These are phyloP conservation scores for Cebidichthys violaceus DNA, from an alignment of 2,113 vertebrate species.

Conservation along the genomic window DNA sequence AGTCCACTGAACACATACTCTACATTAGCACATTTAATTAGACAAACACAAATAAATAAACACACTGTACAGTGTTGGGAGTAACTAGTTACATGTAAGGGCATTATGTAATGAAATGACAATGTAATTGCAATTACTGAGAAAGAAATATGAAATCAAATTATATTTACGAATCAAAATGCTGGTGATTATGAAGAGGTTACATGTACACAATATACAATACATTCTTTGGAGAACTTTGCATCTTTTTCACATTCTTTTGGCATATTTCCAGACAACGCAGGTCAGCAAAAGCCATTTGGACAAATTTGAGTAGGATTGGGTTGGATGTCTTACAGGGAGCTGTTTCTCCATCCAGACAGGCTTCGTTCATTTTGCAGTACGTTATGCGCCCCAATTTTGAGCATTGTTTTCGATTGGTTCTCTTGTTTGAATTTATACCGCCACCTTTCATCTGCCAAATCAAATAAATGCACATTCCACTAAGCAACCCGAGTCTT, in stretches of 20 bases:
- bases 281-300: background rate
- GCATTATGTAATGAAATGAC: background rate
- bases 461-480: background rate
- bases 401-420: background rate
- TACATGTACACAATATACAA: background rate
- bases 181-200: background rate
- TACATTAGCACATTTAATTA: background rate
- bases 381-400: background rate
- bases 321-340: background rate
- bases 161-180: too few relatives aligned
- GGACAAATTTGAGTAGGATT: background rate
- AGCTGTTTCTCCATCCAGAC: background rate
- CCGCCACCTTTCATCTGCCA: background rate
- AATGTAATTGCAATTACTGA: too few relatives aligned
- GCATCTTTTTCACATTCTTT: too few relatives aligned
- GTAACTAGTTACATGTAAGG: background rate
- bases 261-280: background rate
- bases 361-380: background rate
- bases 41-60: constrained; percentile 20
- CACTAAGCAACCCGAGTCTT: too few relatives aligned
- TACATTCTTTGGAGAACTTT: too few relatives aligned
- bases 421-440: background rate
- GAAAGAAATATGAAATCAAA: too few relatives aligned
- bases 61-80: background rate
- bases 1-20: constrained; percentile 3